Evolutionary conservation across 2,113 vertebrate genomes (phyloP).

Genomic region (Albula goreensis): DNA sequence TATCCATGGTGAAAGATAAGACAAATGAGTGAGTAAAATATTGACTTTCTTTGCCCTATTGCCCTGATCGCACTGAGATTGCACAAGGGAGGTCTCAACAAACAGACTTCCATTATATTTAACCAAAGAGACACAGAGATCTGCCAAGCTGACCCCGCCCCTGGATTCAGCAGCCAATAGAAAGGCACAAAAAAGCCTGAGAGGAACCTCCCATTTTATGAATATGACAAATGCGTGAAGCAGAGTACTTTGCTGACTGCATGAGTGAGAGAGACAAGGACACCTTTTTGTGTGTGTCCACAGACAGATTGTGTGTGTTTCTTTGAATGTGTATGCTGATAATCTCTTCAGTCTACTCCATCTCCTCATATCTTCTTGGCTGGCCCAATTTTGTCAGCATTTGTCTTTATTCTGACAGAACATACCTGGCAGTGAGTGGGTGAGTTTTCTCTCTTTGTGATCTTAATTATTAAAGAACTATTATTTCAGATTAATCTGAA

Average conservation of each 20-base stretch:
- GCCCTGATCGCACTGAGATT: slow-evolving; percentile 17
- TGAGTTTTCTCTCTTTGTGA: slow-evolving; percentile 7
- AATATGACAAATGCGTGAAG: slow-evolving; percentile 17
- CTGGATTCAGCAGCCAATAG: slow-evolving; percentile 40
- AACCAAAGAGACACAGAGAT: slow-evolving; percentile 1
- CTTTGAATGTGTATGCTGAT: background rate
- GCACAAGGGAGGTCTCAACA: slow-evolving; percentile 15
- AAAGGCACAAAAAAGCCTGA: slow-evolving; percentile 29
- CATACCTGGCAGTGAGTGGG: background rate
- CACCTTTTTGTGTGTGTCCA: background rate
- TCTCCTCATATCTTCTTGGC: background rate
- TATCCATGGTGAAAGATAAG: slow-evolving; percentile 27
- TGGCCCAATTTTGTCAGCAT: background rate
- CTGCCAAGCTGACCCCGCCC: slow-evolving; percentile 41
- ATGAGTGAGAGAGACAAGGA: background rate
- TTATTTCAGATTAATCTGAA: background rate
- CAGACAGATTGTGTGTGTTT: background rate
- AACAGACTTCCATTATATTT: slow-evolving; percentile 3
- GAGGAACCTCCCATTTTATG: slow-evolving; percentile 47
- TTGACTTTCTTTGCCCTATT: slow-evolving; percentile 43
- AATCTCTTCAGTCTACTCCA: background rate
- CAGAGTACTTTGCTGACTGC: background rate
- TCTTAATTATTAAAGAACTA: background rate
- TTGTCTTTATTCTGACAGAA: background rate
- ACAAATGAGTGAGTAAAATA: slow-evolving; percentile 44